These are phyloP conservation scores for Callyntrura sp. DNA, from an alignment of 2,888 invertebrate species.

Conservation along the genomic window DNA sequence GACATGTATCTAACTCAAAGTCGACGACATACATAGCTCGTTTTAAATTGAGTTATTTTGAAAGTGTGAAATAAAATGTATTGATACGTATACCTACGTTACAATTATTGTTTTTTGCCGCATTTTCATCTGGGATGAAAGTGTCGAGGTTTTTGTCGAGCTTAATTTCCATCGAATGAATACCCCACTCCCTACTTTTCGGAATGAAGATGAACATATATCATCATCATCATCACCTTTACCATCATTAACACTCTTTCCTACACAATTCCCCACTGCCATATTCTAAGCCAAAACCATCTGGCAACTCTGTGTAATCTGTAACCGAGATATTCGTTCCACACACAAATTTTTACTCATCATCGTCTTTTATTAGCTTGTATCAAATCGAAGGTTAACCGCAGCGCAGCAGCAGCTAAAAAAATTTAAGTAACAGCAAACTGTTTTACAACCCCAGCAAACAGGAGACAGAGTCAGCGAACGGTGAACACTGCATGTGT, in stretches of 20 bases:
- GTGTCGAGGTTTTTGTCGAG: not conserved
- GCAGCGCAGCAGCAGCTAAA: not conserved
- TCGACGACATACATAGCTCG: too few species aligned
- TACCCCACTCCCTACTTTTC: constrained; percentile 1
- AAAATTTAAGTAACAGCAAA: too few species aligned
- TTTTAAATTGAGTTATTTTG: too few species aligned
- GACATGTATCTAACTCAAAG: too few species aligned
- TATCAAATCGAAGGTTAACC: constrained; percentile 53
- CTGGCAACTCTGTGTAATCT: constrained; percentile 24
- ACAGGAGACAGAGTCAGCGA: not conserved
- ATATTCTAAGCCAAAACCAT: constrained; percentile 24
- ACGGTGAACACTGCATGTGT: not conserved
- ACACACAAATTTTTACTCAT: constrained; percentile 37
- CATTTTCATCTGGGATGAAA: constrained; percentile 3
- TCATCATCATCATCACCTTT: constrained; percentile 20
- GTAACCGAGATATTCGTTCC: constrained; percentile 41
- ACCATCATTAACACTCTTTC: not conserved
- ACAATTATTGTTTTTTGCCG: too few species aligned
- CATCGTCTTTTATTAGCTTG: constrained; percentile 55
- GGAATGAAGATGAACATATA: not conserved
- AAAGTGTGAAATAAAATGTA: too few species aligned
- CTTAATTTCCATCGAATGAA: not conserved
- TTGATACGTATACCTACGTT: too few species aligned
- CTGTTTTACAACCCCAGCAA: not conserved
- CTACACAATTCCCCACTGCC: not conserved